Evolutionary conservation across 2,888 invertebrate species (phyloP), one percentile per base, ranked within the genome.

Genomic region (Cistogaster globosa): DNA sequence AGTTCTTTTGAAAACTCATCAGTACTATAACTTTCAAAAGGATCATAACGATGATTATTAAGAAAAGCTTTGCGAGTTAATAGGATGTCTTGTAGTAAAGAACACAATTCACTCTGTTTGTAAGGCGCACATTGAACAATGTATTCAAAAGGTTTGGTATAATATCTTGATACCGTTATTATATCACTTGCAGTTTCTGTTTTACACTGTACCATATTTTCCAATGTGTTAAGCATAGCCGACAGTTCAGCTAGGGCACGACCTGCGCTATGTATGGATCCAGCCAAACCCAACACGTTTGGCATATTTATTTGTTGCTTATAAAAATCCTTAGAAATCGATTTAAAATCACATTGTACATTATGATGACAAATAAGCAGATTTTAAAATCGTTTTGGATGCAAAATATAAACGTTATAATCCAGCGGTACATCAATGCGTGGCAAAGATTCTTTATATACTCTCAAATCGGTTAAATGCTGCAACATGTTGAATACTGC

Each of bases 101-200:
- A 90, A 14, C 93, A 91, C 80, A 94, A 88, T 51, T 91, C 89
- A 82, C 91, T 90, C 86, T 89, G 88, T n/a, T 88, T 86, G 38
- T 90, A 90, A 11, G 91, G 91, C 0, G 91, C 91, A 88, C 94
- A 95, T 89, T 95, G 95, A 6, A 96, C 93, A 65, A 96, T 94
- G 84, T 91, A 90, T 86, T 93, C 92, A 1, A 93, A 93, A 0
- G 94, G 95, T 83, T 94, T 94, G 0, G 93, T 91, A 20, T 93
- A 91, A 86, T 93, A 93, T 75, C 92, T 94, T 88, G 98, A 95
- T 78, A 97, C 95, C 0, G 97, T 96, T 77, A 97, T 96, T 88
- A 98, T 96, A 91, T 98, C 97, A 91, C 97, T 97, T 22, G 97
- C 97, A 20, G 98, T 96, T 92, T 98, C 98, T 87, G 97, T 96